Conservation (phyloP, 53 echinoderm and acorn worm genomes). For the Holothuria scabra region DNA sequence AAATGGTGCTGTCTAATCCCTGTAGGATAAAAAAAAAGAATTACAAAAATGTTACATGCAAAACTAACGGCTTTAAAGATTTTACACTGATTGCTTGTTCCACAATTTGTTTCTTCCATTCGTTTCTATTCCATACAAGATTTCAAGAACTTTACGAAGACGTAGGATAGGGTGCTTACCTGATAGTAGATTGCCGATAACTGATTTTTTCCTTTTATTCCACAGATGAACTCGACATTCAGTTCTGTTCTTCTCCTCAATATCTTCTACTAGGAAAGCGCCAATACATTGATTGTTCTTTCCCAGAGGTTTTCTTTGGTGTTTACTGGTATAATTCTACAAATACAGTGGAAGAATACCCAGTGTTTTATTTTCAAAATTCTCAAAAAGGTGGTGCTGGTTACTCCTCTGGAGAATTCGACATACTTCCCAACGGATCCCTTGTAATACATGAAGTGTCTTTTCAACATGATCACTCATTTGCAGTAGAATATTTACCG, state of each 20-base stretch:
- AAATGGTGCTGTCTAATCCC: too few relatives aligned
- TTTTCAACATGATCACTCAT: neutral
- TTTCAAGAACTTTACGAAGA: too few relatives aligned
- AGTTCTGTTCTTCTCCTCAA: neutral
- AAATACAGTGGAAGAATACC: neutral
- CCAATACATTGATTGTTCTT: neutral
- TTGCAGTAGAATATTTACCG: neutral
- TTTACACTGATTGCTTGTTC: too few relatives aligned
- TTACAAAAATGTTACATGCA: too few relatives aligned
- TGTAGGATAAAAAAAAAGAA: too few relatives aligned
- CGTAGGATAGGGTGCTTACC: too few relatives aligned
- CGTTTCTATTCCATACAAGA: too few relatives aligned
- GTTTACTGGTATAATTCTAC: conserved; percentile 18
- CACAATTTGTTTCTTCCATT: too few relatives aligned
- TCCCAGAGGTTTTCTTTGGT: neutral
- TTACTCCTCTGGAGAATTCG: conserved; percentile 1
- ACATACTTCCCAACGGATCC: neutral
- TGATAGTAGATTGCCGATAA: too few relatives aligned
- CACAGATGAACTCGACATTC: too few relatives aligned
- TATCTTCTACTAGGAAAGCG: neutral
- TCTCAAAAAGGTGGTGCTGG: neutral
- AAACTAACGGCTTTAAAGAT: too few relatives aligned
- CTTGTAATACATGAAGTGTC: neutral
- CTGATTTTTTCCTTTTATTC: too few relatives aligned
- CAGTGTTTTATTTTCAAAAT: neutral